These are phyloP conservation scores for Mizuhopecten yessoensis DNA, from an alignment of 1,140 invertebrate species.

Conservation along the genomic window DNA sequence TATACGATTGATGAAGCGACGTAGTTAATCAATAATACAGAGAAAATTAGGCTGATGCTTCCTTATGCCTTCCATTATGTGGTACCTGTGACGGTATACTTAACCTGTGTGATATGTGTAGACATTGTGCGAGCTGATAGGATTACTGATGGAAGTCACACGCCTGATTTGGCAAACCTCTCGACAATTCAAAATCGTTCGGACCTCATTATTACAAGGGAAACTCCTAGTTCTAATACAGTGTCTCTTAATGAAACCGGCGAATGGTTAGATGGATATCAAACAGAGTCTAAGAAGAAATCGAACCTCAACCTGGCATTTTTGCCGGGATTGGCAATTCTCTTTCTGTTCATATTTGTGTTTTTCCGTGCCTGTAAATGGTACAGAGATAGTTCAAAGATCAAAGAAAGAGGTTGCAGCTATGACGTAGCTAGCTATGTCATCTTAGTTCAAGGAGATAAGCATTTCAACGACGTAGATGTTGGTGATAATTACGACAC, in stretches of 20 bases:
- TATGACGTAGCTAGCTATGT: slow-evolving; percentile 48
- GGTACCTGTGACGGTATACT: background rate
- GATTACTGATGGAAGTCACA: background rate
- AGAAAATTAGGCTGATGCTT: background rate
- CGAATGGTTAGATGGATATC: background rate
- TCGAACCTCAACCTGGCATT: background rate
- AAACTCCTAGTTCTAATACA: background rate
- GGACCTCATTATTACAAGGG: background rate
- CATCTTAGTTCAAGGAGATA: slow-evolving; percentile 54
- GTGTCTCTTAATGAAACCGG: background rate
- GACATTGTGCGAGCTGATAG: background rate
- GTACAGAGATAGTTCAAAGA: slow-evolving; percentile 57
- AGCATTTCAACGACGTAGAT: slow-evolving; percentile 49
- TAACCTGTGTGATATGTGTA: background rate
- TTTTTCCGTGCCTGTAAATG: slow-evolving; percentile 54
- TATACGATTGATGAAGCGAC: background rate
- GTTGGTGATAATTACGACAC: slow-evolving; percentile 52
- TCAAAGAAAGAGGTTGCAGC: slow-evolving; percentile 36
- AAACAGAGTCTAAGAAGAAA: background rate
- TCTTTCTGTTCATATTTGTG: background rate
- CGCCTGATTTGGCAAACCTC: background rate
- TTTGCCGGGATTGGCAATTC: slow-evolving; percentile 20
- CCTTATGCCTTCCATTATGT: background rate
- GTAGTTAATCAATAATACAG: background rate
- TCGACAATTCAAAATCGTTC: slow-evolving; percentile 1